Evolutionary conservation across 2,888 invertebrate species (phyloP), one percentile per base, ranked within the genome.

Genomic region (Epirrhoe alternata): DNA sequence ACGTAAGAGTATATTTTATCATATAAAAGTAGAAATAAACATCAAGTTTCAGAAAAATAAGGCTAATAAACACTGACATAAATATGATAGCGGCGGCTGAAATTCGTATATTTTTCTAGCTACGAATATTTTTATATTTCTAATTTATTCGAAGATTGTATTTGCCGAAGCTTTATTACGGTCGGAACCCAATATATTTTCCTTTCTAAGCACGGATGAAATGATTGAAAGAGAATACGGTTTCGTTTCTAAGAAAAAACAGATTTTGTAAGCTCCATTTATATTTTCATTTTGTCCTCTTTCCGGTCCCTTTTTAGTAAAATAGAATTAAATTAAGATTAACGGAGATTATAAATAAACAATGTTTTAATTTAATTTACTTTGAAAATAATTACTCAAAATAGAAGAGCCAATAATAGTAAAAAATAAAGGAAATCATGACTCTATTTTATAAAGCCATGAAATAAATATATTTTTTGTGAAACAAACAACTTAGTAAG

Each of bases 281-380:
- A 64, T 61, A 66, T 74, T 66, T 59, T 67, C 55, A 68, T 63
- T n/a, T 69, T 61, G 30, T 55, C 52, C 56, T 52, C 58, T 68
- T 57, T 55, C 38, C 17, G 35, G 55, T 50, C 52, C 61, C 61
- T 58, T 59, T 70, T 61, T 55, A 60, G 70, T 58, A 55, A 61
- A 67, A 65, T 50, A 69, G 59, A 53, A 71, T 64, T 47, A 70
- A 72, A 71, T 72, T 66, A 70, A 69, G 61, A 69, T 72, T 73
- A 70, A 38, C 53, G 61, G 73, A 70, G 70, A 71, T 70, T 70
- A 69, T 1, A 24, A 24, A 24, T 24, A 1, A 24, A 24, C 24
- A 24, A 24, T 24, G 24, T 24, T 24, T 24, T 24, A 24, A 24
- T 24, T 24, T 24, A 24, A 3, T 24, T 24, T 24, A 2, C 24